These are phyloP conservation scores for Pycnonotus jocosus DNA, from an alignment of 2,113 vertebrate species.

Conservation along the genomic window DNA sequence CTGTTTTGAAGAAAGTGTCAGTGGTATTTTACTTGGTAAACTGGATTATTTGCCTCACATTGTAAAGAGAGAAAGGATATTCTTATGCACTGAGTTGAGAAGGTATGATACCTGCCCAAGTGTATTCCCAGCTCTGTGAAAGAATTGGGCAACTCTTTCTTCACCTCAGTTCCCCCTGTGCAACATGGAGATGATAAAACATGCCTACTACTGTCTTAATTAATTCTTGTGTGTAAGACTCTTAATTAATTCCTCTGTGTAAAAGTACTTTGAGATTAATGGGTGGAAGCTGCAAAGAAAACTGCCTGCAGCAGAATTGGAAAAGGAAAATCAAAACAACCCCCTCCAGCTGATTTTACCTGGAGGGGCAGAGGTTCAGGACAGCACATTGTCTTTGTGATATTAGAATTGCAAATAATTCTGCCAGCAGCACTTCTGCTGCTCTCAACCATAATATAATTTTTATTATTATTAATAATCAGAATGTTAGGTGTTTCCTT, in stretches of 20 bases:
- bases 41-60: not conserved
- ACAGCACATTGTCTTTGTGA: not conserved
- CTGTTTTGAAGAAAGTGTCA: not conserved
- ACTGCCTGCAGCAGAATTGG: constrained; percentile 25
- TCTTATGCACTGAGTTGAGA: not conserved
- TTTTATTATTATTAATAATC: constrained; percentile 2
- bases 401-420: constrained; percentile 41
- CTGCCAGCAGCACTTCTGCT: constrained; percentile 1
- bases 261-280: constrained; percentile 35
- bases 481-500: not conserved
- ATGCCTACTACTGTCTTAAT: constrained; percentile 51
- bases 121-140: not conserved
- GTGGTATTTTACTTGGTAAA: not conserved
- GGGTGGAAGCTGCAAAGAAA: constrained; percentile 43
- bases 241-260: constrained; percentile 47
- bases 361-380: constrained; percentile 1
- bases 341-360: not conserved
- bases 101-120: not conserved
- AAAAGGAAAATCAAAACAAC: constrained; percentile 18
- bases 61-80: not conserved
- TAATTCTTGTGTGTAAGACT: constrained; percentile 17
- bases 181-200: constrained; percentile 36
- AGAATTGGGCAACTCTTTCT: not conserved
- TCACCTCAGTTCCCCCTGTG: constrained; percentile 50
- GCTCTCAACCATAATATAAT: not conserved